phyloP scores from a whole-genome alignment of 2,113 vertebrate species.

The Pycnonotus jocosus region DNA sequence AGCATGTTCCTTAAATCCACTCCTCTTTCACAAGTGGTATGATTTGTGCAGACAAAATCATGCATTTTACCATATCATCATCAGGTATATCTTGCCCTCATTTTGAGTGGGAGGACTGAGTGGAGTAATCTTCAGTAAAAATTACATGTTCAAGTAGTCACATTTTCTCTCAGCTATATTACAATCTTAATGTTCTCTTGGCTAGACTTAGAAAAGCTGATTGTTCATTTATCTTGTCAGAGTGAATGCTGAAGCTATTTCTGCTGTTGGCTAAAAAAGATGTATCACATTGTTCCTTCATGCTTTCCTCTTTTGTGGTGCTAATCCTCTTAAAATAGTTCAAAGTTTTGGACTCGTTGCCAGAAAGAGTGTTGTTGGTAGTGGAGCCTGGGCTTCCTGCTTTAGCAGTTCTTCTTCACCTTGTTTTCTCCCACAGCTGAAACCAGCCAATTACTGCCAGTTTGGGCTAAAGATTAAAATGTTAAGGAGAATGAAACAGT shows the following conservation, averaged over 20 bases:
- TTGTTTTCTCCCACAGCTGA: neutral
- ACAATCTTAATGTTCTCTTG: neutral
- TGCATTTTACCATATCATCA: neutral
- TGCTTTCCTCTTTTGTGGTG: neutral
- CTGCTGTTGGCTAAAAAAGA: slow-evolving; percentile 32
- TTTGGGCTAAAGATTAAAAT: neutral
- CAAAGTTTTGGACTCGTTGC: neutral
- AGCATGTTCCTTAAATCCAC: neutral
- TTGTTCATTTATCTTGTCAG: slow-evolving; percentile 51
- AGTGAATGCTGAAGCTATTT: slow-evolving; percentile 38
- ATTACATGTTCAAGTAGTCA: neutral
- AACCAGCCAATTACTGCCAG: neutral
- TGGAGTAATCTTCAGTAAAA: neutral
- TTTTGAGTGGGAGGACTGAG: neutral
- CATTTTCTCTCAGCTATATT: neutral
- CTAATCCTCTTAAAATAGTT: slow-evolving; percentile 53
- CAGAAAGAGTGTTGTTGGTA: neutral
- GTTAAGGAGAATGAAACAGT: neutral
- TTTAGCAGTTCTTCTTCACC: neutral
- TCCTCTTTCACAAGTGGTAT: neutral
- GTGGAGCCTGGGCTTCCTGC: neutral
- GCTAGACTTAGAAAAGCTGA: slow-evolving; percentile 2
- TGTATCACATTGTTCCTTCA: slow-evolving; percentile 18
- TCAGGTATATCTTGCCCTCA: neutral
- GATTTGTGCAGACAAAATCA: neutral